Base-by-base conservation (phyloP, 2,797 vertebrate species). In the Nannoperca obscura region DNA sequence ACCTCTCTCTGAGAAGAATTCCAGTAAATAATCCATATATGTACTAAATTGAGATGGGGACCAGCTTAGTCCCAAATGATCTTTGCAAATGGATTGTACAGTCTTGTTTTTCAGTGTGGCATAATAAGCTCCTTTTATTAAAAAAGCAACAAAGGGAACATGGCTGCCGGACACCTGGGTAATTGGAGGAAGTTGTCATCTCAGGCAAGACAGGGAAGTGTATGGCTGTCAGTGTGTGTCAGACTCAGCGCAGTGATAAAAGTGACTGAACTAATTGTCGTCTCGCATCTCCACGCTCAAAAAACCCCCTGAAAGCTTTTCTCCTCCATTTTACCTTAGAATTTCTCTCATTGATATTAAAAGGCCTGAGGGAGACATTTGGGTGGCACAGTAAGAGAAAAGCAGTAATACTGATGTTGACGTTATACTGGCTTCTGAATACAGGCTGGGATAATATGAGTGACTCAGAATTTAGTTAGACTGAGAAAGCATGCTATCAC, bases 251-350 rank as follows among this genome's bases (percentile, higher is more conserved):
- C 49, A 0, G 30, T 66, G 75, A 87, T 89, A 71, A 80, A 89
- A 87, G 71, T 82, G 88, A 83, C 83, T 78, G 61, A 86, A 66
- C 74, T 92, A 89, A 90, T 90, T 88, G 85, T 87, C 22, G 34
- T 75, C 60, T 87, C 14, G 27, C 72, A 74, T 70, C 74, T 76
- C 58, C 8, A 9, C 3, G 2, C 61, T 74, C 38, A 47, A 77
- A 83, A 69, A 77, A 81, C 69, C 58, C 71, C 38, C 36, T 38
- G 67, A 71, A 75, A 64, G 76, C 30, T 54, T 75, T 69, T 63
- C 60, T 69, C 36, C 52, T 55, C 52, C 55, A 14, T 80, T 30
- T 52, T 38, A 24, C 52, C 42, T 77, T 63, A 65, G 55, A 85
- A 65, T 49, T 64, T 67, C 66, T 69, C 22, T 52, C 46, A 44